Conservation (phyloP, 37 sponge, comb jelly and placozoan species). For the Crambe crambe region DNA sequence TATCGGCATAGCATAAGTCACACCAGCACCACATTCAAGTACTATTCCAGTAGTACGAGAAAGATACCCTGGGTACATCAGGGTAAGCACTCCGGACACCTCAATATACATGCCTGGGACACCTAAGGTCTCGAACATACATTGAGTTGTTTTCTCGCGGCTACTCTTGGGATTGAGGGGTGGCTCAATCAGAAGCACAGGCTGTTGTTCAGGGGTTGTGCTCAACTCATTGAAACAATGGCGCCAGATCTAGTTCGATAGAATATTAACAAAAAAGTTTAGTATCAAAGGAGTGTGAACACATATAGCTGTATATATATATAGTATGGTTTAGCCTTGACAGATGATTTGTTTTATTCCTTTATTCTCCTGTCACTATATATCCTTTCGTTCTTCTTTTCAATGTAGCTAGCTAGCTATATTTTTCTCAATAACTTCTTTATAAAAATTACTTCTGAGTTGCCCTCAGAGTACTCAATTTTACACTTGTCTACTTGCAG, state of each 20-base stretch:
- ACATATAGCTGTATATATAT: too few species aligned
- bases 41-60: constrained; percentile 99
- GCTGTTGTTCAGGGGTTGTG: constrained; percentile 98
- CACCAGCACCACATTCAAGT: constrained; percentile 97
- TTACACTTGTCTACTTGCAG: too few species aligned
- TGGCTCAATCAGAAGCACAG: constrained; percentile 96
- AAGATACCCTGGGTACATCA: constrained; percentile 96
- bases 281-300: too few species aligned
- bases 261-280: neutral
- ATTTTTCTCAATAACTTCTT: too few species aligned
- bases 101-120: constrained; percentile 98
- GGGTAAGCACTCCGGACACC: constrained; percentile 96
- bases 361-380: too few species aligned
- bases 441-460: too few species aligned
- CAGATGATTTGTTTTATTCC: too few species aligned
- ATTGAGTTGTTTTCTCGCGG: constrained; percentile 98
- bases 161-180: constrained; percentile 99
- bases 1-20: constrained; percentile 97
- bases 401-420: too few species aligned
- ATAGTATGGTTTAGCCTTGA: too few species aligned
- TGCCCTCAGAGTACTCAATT: too few species aligned
- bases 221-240: constrained; percentile 98
- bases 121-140: constrained; percentile 99
- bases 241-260: constrained; percentile 88
- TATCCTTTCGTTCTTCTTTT: too few species aligned